Evolutionary conservation across 2,888 invertebrate species (phyloP), one percentile per base, ranked within the genome.

Genomic region (Erynnis tages): DNA sequence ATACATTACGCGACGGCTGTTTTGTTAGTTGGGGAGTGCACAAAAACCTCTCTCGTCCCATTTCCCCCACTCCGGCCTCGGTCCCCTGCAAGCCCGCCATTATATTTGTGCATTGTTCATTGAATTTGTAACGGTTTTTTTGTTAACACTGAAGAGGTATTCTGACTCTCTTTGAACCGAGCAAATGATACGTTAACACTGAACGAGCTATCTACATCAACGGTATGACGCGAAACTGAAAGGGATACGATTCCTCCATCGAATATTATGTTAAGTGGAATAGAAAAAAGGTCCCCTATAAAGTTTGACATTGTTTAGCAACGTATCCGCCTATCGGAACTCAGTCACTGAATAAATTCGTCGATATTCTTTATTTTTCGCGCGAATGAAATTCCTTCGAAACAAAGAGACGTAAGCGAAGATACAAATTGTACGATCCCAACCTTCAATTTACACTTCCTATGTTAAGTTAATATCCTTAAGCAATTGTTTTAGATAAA

Each of bases 101-200:
- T 71, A 69, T 65, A 60, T 62, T 65, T 62, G 60, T 66, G 66
- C 65, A 73, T 69, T 73, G 72, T 71, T 73, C 75, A 73, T 68
- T 75, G 73, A 72, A 72, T 73, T 63, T 67, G 63, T 56, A 25
- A 59, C 57, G 50, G 58, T 52, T 57, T 63, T 69, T 72, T 70
- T 70, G 63, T 57, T 47, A 53, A 57, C 54, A 60, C 57, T 58
- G 62, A 59, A 63, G 62, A 65, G 54, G 62, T 57, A 59, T 54
- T 56, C 4, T 21, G 32, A 17, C 27, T 61, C 62, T 61, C 66
- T 66, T 68, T 65, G 62, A 69, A 66, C 57, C 60, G 63, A 63
- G 57, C 62, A 71, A 70, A 68, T 66, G 68, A 62, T 58, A 63
- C 65, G 66, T 63, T 62, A 68, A 73, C 58, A 59, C 54, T 59